phyloP scores from a whole-genome alignment of 1,140 invertebrate species.

The Dendrolimus kikuchii region DNA sequence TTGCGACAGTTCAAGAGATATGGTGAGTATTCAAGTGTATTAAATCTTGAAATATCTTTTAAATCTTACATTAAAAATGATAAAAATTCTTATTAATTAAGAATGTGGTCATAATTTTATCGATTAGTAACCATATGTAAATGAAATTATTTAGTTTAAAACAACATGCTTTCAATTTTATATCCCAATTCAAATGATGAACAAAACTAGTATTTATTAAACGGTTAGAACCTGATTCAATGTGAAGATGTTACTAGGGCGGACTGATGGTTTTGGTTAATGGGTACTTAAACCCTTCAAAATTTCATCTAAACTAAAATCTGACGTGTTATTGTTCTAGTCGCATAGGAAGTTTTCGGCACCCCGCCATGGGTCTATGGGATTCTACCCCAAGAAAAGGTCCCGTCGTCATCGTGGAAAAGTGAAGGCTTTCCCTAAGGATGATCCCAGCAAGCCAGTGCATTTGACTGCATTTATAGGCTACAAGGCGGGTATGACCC shows the following conservation, averaged over 20 bases:
- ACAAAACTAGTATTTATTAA: constrained; percentile 34
- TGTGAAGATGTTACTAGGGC: constrained; percentile 68
- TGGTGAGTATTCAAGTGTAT: constrained; percentile 36
- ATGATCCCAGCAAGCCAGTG: constrained; percentile 96
- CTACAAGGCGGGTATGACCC: constrained; percentile 99
- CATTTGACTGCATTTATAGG: constrained; percentile 98
- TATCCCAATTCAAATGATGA: constrained; percentile 40
- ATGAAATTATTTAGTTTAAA: too few relatives aligned
- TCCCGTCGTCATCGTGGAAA: constrained; percentile 96
- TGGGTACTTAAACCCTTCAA: neutral
- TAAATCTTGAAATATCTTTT: constrained; percentile 16
- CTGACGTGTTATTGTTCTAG: constrained; percentile 74
- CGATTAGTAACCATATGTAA: too few relatives aligned
- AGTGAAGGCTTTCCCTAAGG: constrained; percentile 99
- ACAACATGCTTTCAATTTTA: neutral
- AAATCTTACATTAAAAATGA: constrained; percentile 15
- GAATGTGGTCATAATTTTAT: too few relatives aligned
- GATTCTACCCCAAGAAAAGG: constrained; percentile 99
- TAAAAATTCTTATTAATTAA: too few relatives aligned
- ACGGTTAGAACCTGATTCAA: constrained; percentile 69
- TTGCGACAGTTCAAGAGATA: constrained; percentile 43
- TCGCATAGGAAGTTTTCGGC: constrained; percentile 99
- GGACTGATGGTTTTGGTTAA: constrained; percentile 43
- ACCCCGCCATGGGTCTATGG: constrained; percentile 99
- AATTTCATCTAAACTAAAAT: neutral